Conservation (phyloP, 1,140 invertebrate genomes). For the Bombus sibiricus region DNA sequence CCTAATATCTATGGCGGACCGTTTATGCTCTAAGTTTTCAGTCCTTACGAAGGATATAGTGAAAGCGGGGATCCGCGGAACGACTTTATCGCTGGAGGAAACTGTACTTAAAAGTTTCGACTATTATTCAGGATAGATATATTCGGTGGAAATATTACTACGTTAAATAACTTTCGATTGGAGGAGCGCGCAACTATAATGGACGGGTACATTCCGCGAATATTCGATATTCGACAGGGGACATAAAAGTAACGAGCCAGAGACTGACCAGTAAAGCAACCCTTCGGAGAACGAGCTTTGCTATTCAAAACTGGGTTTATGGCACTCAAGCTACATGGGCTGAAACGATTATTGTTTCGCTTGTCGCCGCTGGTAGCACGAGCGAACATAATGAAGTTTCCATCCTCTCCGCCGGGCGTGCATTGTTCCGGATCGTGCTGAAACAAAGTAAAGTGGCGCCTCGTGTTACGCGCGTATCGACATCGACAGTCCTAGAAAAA, state of each 20-base stretch:
- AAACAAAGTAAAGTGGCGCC: conserved; percentile 62
- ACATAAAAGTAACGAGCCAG: conserved; percentile 26
- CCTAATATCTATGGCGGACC: background rate
- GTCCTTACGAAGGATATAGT: background rate
- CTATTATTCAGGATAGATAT: background rate
- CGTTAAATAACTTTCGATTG: background rate
- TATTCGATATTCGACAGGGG: background rate
- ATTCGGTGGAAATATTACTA: background rate
- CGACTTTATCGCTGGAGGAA: too few relatives aligned
- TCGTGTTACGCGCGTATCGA: conserved; percentile 49
- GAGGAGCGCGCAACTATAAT: background rate
- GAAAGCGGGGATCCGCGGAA: background rate
- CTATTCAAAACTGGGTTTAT: conserved; percentile 97
- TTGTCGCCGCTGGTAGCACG: conserved; percentile 98
- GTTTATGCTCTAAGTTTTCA: background rate
- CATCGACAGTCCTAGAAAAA: conserved; percentile 50
- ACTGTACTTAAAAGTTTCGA: background rate
- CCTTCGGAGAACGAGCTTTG: conserved; percentile 94
- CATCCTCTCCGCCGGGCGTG: conserved; percentile 95
- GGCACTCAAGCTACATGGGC: conserved; percentile 94
- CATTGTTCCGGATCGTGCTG: conserved; percentile 98
- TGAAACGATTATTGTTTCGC: conserved; percentile 98
- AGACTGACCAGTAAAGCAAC: conserved; percentile 93
- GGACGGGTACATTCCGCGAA: background rate
- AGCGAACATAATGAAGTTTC: conserved; percentile 99